Evolutionary conservation across 2,888 invertebrate genomes (phyloP), one percentile per base, ranked within the genome.

Genomic region (Euclidia mi): DNA sequence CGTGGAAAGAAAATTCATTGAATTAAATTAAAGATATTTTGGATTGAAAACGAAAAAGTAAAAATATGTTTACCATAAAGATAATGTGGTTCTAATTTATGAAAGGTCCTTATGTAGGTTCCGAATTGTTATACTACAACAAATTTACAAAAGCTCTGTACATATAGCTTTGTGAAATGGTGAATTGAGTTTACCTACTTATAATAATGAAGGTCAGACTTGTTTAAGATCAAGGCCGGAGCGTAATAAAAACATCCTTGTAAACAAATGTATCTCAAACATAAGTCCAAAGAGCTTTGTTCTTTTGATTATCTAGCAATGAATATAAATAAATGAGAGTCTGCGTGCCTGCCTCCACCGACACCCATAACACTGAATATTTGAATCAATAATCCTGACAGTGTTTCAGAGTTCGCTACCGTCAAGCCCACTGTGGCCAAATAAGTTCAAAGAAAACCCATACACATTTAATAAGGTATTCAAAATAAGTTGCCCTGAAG

Each of bases 281-380:
- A 17, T 35, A 43, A 40, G 29, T 29, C 38, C n/a, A 40, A 52
- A 67, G 37, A 25, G 29, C 53, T 53, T 68, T 59, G 50, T 72
- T 41, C 52, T 45, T 60, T 57, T 50, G 56, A 57, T 52, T 65
- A 49, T 43, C 28, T 34, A 41, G 18, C 15, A 37, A 56, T 50
- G 47, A 66, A 60, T 56, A 53, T 73, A 66, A 63, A 71, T 72
- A 71, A 71, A 71, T 72, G 56, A 74, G 14, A 49, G 37, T 51
- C 34, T 37, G 37, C 53, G 31, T 49, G 45, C 42, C 48, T 28
- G 18, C 35, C 50, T 61, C 52, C 50, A 42, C 3, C 14, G 50
- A 34, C 48, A 59, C 42, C 55, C 3, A 67, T 71, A 65, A 68
- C 71, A 63, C 25, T 51, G 53, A 67, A 71, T 64, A 57, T 55